A percentile compares a stretch with the other conserved stretches of the same genome.
phyloP scores from a whole-genome alignment of 2,888 invertebrate species.

The Trachelus stipa region DNA sequence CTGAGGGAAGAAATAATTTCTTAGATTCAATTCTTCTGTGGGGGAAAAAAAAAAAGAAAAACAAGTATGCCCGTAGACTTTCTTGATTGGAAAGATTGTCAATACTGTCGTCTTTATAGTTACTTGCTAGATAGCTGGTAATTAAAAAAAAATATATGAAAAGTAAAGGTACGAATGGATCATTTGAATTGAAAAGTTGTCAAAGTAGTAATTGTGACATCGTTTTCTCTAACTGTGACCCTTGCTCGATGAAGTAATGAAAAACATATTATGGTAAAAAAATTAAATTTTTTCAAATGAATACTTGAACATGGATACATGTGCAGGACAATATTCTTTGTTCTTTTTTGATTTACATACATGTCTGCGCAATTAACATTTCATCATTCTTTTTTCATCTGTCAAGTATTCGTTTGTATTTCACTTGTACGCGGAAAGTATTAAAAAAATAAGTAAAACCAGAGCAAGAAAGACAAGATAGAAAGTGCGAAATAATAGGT shows the following conservation, averaged over 20 bases:
- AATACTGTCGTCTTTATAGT: background rate
- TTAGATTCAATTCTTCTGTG: background rate
- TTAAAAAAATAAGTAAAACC: constrained; percentile 13
- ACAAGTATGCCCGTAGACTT: background rate
- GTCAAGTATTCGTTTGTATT: background rate
- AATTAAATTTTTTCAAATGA: background rate
- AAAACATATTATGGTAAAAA: background rate
- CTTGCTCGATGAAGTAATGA: background rate
- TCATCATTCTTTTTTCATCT: background rate
- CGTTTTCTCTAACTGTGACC: no score
- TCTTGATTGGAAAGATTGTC: background rate
- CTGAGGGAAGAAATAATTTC: constrained; percentile 2
- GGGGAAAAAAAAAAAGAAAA: background rate
- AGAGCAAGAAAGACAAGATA: constrained; percentile 16
- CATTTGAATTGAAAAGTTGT: no score
- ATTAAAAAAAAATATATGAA: constrained; percentile 10
- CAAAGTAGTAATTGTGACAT: no score
- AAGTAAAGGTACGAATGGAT: no score
- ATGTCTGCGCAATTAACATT: background rate
- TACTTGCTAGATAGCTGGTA: constrained; percentile 1
- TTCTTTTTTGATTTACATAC: background rate
- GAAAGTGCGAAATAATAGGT: constrained; percentile 18
- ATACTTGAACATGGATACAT: background rate
- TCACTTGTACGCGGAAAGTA: background rate
- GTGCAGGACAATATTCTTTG: background rate